phyloP scores from a whole-genome alignment of 2,797 vertebrate genomes.

The Remorina albescens region DNA sequence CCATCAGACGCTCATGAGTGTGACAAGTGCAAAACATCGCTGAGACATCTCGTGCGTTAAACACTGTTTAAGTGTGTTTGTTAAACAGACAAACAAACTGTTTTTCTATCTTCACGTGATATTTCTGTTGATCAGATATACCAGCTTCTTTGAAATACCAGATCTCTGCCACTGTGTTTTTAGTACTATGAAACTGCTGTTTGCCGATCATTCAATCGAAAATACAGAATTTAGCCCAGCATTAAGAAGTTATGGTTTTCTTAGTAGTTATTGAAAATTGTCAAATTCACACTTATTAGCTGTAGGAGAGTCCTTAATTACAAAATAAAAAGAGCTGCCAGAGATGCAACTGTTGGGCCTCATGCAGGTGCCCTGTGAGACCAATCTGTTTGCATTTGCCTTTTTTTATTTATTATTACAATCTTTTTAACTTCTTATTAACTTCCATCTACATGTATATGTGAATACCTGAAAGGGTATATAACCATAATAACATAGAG shows the following conservation, averaged over 20 bases:
- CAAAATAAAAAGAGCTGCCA: neutral
- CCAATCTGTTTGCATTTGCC: constrained; percentile 20
- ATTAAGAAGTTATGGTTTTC: neutral
- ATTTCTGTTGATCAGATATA: neutral
- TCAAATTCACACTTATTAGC: neutral
- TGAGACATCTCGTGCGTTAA: neutral
- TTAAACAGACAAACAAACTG: no score
- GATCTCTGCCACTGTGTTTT: neutral
- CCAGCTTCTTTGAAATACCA: neutral
- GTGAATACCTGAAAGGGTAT: constrained; percentile 50
- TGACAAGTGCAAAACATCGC: neutral
- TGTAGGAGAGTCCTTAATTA: constrained; percentile 16
- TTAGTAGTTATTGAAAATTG: neutral
- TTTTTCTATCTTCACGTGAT: no score
- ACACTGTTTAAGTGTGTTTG: neutral
- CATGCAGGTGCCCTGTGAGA: constrained; percentile 11
- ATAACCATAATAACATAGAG: constrained; percentile 43
- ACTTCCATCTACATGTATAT: constrained; percentile 50
- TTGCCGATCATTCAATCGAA: neutral
- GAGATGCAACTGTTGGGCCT: neutral
- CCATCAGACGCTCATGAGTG: neutral
- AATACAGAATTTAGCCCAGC: neutral
- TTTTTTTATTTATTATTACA: neutral
- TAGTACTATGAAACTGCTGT: neutral
- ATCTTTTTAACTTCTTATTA: constrained; percentile 14